These are phyloP conservation scores for Heliconius ismenius DNA, from an alignment of 2,888 invertebrate genomes.

Conservation along the genomic window DNA sequence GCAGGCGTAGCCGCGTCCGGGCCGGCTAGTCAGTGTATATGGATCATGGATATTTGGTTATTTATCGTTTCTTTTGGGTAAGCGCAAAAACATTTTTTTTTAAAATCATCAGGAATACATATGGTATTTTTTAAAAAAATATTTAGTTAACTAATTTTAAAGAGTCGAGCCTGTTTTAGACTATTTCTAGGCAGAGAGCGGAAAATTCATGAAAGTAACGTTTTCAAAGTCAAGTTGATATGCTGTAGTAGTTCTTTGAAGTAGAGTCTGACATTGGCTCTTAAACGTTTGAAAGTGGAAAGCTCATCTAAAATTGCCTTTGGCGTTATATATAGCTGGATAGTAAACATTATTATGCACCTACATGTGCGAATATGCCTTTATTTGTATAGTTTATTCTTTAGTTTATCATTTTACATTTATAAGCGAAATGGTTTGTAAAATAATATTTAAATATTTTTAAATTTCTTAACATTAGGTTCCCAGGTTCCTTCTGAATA, in stretches of 20 bases:
- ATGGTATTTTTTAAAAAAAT: no score
- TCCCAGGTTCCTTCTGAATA: no score
- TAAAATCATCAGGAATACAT: no score
- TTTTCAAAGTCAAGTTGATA: slow-evolving; percentile 16
- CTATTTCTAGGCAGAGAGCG: background rate
- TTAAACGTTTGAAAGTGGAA: slow-evolving; percentile 12
- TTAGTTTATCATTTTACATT: background rate
- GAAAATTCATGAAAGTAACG: background rate
- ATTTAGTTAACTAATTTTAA: no score
- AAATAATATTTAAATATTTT: no score
- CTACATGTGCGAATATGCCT: background rate
- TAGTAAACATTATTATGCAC: background rate
- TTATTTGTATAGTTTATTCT: background rate
- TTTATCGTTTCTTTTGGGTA: no score
- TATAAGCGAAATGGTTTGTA: no score
- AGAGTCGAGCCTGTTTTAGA: background rate
- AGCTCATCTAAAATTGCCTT: slow-evolving; percentile 18
- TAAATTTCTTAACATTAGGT: no score
- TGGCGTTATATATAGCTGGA: slow-evolving; percentile 10
- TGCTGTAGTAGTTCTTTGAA: slow-evolving; percentile 9
- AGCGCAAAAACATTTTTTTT: no score
- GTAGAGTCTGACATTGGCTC: slow-evolving; percentile 20
- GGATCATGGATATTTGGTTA: no score
- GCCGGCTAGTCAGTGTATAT: no score
- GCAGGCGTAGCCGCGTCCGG: no score